Evolutionary conservation across 2,888 invertebrate species (phyloP).

Genomic region (Plagiodera versicolora): DNA sequence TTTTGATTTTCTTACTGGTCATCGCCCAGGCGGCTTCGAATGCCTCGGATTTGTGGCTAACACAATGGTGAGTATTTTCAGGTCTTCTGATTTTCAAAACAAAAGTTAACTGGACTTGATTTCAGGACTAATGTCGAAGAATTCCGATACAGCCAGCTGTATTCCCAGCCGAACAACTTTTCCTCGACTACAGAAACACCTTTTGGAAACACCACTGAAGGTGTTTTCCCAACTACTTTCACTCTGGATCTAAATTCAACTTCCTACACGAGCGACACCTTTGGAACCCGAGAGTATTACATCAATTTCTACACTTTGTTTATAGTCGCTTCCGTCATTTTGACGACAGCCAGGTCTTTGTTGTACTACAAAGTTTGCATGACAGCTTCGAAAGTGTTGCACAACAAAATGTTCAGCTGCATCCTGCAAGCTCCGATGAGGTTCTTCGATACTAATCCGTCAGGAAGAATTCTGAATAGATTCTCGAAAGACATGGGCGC

Average conservation of each 20-base stretch:
- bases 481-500: constrained; percentile 85
- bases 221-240: neutral
- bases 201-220: neutral
- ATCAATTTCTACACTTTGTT: constrained; percentile 64
- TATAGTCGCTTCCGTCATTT: constrained; percentile 62
- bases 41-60: constrained; percentile 76
- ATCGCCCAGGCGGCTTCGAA: constrained; percentile 72
- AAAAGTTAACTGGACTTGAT: no score
- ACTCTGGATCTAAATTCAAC: neutral
- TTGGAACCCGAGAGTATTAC: constrained; percentile 35
- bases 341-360: constrained; percentile 68
- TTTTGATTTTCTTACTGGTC: constrained; percentile 62
- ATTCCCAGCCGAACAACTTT: neutral
- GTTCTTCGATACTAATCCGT: constrained; percentile 84
- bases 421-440: constrained; percentile 75
- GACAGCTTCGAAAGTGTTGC: constrained; percentile 72
- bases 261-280: neutral
- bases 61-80: constrained; percentile 65
- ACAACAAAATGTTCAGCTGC: constrained; percentile 76
- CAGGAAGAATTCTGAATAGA: constrained; percentile 78
- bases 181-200: neutral
- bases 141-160: constrained; percentile 29
- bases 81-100: no score
- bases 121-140: constrained; percentile 56
- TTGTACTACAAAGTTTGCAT: constrained; percentile 75